phyloP scores from a whole-genome alignment of 2,113 vertebrate genomes.

The Calyptommatus sinebrachiatus region DNA sequence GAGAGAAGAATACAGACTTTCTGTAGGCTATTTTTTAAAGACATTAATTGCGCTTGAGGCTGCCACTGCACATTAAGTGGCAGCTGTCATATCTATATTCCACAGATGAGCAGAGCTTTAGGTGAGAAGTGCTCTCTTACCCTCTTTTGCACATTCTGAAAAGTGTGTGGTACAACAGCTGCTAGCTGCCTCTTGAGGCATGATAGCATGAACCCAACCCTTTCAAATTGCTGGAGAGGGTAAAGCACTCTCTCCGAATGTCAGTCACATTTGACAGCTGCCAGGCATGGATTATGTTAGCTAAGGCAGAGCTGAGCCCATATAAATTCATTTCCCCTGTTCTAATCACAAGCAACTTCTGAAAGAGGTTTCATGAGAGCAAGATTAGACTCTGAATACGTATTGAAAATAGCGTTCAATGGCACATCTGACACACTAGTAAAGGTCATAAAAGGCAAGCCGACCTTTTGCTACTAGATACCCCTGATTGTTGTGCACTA shows the following conservation, averaged over 20 bases:
- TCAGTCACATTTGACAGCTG: fast-evolving
- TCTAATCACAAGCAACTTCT: not conserved
- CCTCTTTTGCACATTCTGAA: not conserved
- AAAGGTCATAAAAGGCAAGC: not conserved
- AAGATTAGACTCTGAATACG: not conserved
- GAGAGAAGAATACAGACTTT: not conserved
- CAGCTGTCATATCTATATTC: conserved; percentile 41
- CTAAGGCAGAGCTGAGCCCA: not conserved
- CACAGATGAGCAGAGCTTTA: not conserved
- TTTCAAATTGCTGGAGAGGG: not conserved
- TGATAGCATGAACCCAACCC: not conserved
- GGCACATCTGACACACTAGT: not conserved
- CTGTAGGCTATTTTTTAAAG: not conserved
- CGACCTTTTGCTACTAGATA: not conserved
- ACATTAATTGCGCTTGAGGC: not conserved
- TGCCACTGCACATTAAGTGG: conserved; percentile 21
- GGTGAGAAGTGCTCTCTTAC: not conserved
- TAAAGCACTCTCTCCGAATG: not conserved
- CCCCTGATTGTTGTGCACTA: not conserved
- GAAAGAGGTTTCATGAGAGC: fast-evolving
- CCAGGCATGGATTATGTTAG: not conserved
- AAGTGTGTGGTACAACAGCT: not conserved
- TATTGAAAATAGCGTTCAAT: fast-evolving
- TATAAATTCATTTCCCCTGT: not conserved
- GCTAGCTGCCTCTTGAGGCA: fast-evolving